phyloP scores from a whole-genome alignment of 2,113 vertebrate species.

The Onychorhynchus coronatus region DNA sequence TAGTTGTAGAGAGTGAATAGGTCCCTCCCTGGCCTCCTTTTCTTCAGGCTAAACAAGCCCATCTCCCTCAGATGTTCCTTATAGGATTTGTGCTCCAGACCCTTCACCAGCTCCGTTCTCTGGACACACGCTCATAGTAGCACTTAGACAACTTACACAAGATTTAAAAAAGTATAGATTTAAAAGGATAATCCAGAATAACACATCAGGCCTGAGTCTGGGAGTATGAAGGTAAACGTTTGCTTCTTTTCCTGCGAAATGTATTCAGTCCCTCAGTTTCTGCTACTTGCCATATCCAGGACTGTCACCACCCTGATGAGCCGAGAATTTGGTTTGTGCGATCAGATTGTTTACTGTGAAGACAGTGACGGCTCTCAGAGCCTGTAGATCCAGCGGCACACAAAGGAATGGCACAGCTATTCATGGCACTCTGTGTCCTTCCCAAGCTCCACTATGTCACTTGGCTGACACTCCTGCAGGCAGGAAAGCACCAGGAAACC shows the following conservation, averaged over 20 bases:
- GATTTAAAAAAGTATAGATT: not conserved
- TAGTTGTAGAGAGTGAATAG: not conserved
- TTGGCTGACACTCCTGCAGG: not conserved
- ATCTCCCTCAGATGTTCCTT: not conserved
- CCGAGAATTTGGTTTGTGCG: not conserved
- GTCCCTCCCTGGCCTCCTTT: not conserved
- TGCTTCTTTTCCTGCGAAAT: not conserved
- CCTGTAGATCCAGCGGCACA: not conserved
- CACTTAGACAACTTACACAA: not conserved
- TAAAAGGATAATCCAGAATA: not conserved
- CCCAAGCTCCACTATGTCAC: not conserved
- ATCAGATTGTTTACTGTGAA: not conserved
- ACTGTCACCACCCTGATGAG: not conserved
- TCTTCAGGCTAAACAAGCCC: not conserved
- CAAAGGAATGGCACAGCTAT: not conserved
- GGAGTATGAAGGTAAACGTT: not conserved
- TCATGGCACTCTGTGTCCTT: not conserved
- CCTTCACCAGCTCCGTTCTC: not conserved
- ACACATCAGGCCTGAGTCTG: not conserved
- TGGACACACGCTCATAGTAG: not conserved
- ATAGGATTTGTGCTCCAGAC: not conserved
- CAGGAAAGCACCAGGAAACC: not conserved
- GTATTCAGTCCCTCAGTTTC: not conserved
- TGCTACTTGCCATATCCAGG: not conserved
- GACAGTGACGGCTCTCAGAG: not conserved